Evolutionary conservation across 2,888 invertebrate genomes (phyloP).

Genomic region (Hemistola chrysoprasaria): DNA sequence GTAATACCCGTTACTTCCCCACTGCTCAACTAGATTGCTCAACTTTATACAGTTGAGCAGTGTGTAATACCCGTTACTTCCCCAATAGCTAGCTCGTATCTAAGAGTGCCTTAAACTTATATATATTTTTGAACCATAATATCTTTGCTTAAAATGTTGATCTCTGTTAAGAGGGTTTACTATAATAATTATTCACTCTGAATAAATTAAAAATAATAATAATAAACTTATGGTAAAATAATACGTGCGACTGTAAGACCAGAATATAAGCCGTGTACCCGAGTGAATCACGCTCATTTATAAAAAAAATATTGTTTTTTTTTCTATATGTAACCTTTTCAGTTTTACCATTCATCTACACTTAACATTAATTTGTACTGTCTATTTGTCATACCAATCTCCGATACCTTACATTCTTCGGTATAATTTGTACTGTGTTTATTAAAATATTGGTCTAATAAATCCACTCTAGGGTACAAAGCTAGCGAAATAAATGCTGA

Average conservation of each 20-base stretch:
- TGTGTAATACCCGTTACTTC: too few relatives aligned
- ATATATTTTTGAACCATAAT: too few relatives aligned
- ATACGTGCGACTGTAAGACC: conserved; percentile 70
- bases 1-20: too few relatives aligned
- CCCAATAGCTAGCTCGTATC: too few relatives aligned
- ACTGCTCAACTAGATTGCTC: too few relatives aligned
- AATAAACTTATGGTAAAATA: conserved; percentile 28
- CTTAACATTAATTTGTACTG: conserved; percentile 80
- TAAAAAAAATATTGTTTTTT: conserved; percentile 38
- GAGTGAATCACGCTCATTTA: conserved; percentile 49
- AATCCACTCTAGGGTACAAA: conserved; percentile 68
- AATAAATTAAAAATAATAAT: conserved; percentile 15
- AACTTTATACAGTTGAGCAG: too few relatives aligned
- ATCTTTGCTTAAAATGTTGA: too few relatives aligned
- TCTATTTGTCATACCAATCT: conserved; percentile 62
- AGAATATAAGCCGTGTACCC: conserved; percentile 66
- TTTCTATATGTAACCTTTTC: conserved; percentile 43
- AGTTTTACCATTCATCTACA: conserved; percentile 53
- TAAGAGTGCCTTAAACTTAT: too few relatives aligned
- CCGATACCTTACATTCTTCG: conserved; percentile 60
- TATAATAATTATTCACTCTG: too few relatives aligned
- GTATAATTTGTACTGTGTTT: conserved; percentile 68
- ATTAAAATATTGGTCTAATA: conserved; percentile 30
- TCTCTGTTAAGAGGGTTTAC: too few relatives aligned
- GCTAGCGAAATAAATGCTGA: conserved; percentile 60